These are phyloP conservation scores for Acanthornis magna DNA, from an alignment of 2,797 vertebrate genomes.

Conservation along the genomic window DNA sequence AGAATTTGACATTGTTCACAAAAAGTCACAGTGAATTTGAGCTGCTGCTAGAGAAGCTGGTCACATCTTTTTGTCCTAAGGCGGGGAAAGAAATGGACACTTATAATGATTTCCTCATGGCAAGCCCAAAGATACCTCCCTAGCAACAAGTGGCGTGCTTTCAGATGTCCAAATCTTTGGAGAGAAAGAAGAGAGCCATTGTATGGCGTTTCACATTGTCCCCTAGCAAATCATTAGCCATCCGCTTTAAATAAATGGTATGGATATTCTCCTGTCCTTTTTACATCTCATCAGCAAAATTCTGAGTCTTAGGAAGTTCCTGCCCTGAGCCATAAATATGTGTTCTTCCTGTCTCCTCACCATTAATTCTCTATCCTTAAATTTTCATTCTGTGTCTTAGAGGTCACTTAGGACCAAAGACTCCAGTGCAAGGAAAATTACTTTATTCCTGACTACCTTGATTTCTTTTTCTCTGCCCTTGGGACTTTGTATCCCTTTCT, in stretches of 20 bases:
- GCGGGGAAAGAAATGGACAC: neutral
- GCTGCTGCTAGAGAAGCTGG: neutral
- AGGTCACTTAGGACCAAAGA: conserved; percentile 27
- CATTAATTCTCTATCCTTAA: neutral
- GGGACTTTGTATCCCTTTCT: neutral
- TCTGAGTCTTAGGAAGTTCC: conserved; percentile 7
- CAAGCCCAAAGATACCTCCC: neutral
- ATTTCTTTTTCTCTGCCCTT: neutral
- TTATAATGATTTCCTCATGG: neutral
- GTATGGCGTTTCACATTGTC: neutral
- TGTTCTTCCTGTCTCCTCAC: neutral
- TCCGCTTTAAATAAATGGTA: neutral
- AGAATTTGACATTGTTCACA: neutral
- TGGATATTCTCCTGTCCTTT: neutral
- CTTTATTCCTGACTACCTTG: neutral
- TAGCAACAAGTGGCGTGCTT: neutral
- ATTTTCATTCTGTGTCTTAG: conserved; percentile 13
- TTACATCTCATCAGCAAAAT: conserved; percentile 11
- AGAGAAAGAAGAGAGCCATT: neutral
- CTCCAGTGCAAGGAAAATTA: neutral
- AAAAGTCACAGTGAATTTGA: neutral
- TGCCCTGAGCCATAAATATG: conserved; percentile 18
- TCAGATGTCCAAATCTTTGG: neutral
- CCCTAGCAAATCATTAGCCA: neutral
- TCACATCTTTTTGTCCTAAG: neutral